Percentiles rank a stretch among this genome's conserved stretches.
Evolutionary conservation across 2,797 vertebrate species (phyloP).

Genomic region (Syngnathus rostellatus): DNA sequence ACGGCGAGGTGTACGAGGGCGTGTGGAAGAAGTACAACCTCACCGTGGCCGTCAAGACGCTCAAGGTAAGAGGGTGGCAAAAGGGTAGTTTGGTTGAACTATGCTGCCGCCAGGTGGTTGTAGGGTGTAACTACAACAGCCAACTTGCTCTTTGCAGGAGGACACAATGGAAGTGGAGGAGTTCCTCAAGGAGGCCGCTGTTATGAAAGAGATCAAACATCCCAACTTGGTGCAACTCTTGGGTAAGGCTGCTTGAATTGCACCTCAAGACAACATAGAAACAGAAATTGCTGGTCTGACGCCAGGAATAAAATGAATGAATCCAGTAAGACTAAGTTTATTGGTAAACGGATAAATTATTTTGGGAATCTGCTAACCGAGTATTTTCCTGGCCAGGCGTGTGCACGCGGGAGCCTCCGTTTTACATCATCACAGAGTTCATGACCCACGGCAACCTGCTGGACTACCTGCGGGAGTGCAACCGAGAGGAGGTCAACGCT

Average conservation of each 20-base stretch:
- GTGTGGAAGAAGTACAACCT: constrained; percentile 98
- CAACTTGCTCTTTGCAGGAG: constrained; percentile 71
- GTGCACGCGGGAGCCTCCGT: constrained; percentile 92
- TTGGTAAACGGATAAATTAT: background rate
- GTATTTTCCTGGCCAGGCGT: constrained; percentile 70
- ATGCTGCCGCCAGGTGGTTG: constrained; percentile 42
- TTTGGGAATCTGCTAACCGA: background rate
- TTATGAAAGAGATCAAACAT: constrained; percentile 99
- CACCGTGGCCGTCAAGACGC: constrained; percentile 93
- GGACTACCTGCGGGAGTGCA: constrained; percentile 94
- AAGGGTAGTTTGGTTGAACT: no score
- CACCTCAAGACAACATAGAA: background rate
- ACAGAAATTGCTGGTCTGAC: no score
- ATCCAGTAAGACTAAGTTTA: background rate
- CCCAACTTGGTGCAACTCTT: constrained; percentile 95
- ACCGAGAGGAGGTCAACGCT: constrained; percentile 90
- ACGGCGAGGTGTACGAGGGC: constrained; percentile 96
- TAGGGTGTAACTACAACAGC: constrained; percentile 33
- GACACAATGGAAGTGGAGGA: constrained; percentile 99
- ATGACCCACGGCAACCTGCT: constrained; percentile 96
- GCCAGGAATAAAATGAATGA: no score
- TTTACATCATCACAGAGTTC: constrained; percentile 98
- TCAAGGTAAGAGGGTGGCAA: constrained; percentile 73
- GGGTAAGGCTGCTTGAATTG: constrained; percentile 61
- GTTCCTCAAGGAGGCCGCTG: constrained; percentile 94